Evolutionary conservation across 1,140 invertebrate species (phyloP).

Genomic region (Bombyx mandarina): DNA sequence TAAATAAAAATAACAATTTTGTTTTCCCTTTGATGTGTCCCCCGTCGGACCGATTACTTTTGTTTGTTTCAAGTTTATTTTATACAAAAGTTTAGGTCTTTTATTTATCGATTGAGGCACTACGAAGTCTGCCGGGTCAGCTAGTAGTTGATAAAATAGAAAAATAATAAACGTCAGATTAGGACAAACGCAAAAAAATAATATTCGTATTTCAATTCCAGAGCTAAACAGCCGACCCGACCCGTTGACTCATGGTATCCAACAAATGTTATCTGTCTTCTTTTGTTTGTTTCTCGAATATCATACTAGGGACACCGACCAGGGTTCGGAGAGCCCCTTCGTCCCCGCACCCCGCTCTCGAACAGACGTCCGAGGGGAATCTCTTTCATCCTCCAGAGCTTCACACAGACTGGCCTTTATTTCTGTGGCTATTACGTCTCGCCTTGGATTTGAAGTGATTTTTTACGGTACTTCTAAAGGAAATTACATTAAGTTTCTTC

Average conservation of each 20-base stretch:
- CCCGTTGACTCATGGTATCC: constrained; percentile 58
- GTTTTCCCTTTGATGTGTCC: too few relatives aligned
- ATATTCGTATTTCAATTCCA: constrained; percentile 29
- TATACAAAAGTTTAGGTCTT: too few relatives aligned
- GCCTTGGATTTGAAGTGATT: constrained; percentile 18
- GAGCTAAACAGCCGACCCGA: constrained; percentile 23
- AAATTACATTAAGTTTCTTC: constrained; percentile 4
- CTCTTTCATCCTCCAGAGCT: constrained; percentile 14
- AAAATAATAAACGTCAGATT: too few relatives aligned
- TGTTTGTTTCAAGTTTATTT: too few relatives aligned
- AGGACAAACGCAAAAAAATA: too few relatives aligned
- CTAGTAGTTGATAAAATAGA: too few relatives aligned
- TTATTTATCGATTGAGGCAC: too few relatives aligned
- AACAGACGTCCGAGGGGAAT: constrained; percentile 2
- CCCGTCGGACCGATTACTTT: too few relatives aligned
- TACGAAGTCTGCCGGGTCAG: too few relatives aligned
- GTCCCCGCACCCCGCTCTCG: constrained; percentile 7
- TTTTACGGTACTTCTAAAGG: constrained; percentile 9
- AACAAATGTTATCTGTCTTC: constrained; percentile 67
- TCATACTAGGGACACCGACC: constrained; percentile 39
- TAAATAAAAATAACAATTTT: too few relatives aligned
- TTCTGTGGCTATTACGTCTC: constrained; percentile 27
- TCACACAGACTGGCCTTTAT: constrained; percentile 22
- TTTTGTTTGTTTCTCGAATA: constrained; percentile 68
- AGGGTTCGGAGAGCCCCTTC: constrained; percentile 20